Evolutionary conservation across 1,140 invertebrate species (phyloP).

Genomic region (Drosophila melanica): DNA sequence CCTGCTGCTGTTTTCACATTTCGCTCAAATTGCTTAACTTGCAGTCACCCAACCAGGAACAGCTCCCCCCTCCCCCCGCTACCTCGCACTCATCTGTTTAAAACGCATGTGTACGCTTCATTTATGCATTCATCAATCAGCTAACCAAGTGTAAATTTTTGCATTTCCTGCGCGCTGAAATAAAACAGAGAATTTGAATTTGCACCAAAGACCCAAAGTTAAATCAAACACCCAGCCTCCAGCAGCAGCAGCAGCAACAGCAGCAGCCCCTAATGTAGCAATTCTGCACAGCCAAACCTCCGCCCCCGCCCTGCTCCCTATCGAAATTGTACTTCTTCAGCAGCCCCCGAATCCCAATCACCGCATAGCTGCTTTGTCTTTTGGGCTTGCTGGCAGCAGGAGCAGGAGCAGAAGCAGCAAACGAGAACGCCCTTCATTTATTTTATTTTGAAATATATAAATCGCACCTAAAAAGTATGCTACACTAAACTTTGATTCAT

Average conservation of each 20-base stretch:
- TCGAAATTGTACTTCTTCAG: too few relatives aligned
- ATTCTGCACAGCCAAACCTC: neutral
- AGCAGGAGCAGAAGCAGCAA: constrained; percentile 18
- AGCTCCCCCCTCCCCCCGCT: neutral
- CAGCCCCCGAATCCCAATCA: neutral
- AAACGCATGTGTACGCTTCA: constrained; percentile 81
- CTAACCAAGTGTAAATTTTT: constrained; percentile 83
- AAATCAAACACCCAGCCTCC: constrained; percentile 25
- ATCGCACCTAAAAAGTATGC: constrained; percentile 81
- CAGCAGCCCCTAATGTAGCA: constrained; percentile 6
- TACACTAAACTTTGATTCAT: constrained; percentile 83
- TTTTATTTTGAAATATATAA: constrained; percentile 83
- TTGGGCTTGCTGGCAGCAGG: constrained; percentile 43
- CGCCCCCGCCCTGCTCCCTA: too few relatives aligned
- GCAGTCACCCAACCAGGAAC: neutral
- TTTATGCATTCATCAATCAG: constrained; percentile 84
- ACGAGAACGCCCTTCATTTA: constrained; percentile 77
- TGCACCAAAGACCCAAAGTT: constrained; percentile 41
- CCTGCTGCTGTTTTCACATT: neutral
- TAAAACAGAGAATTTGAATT: constrained; percentile 81
- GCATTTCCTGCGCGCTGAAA: constrained; percentile 77
- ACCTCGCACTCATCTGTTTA: neutral
- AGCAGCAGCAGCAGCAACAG: constrained; percentile 1
- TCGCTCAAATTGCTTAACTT: constrained; percentile 15
- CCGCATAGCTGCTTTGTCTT: constrained; percentile 70